Conservation (phyloP, 2,113 vertebrate genomes). For the Thalassoma bifasciatum region DNA sequence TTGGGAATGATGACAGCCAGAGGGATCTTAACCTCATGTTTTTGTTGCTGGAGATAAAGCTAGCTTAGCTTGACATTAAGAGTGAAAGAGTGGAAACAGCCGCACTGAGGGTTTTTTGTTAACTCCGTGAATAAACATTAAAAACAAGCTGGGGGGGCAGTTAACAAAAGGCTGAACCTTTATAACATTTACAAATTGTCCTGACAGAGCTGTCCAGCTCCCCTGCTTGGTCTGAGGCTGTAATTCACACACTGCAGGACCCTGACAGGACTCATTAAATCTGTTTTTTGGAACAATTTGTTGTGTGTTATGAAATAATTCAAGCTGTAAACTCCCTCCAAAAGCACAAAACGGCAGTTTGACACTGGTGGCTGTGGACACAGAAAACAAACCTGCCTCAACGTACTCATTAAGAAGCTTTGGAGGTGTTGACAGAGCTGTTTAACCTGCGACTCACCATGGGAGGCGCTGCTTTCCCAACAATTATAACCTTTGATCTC, state of each 20-base stretch:
- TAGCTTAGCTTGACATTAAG: not conserved
- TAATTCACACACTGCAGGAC: not conserved
- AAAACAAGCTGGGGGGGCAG: too few relatives aligned
- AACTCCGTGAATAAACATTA: too few relatives aligned
- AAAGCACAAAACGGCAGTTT: not conserved
- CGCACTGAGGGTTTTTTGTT: not conserved
- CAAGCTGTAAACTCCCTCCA: not conserved
- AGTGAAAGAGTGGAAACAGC: not conserved
- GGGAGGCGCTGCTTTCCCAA: not conserved
- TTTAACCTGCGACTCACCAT: not conserved
- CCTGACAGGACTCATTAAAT: not conserved
- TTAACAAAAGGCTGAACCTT: too few relatives aligned
- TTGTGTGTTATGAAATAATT: not conserved
- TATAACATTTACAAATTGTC: too few relatives aligned
- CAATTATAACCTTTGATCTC: too few relatives aligned
- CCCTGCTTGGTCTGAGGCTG: too few relatives aligned
- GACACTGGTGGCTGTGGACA: not conserved
- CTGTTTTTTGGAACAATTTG: not conserved
- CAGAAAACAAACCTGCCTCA: not conserved
- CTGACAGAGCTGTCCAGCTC: too few relatives aligned
- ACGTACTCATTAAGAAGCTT: not conserved
- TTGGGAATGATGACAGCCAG: too few relatives aligned
- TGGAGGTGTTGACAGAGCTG: not conserved
- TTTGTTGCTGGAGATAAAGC: not conserved
- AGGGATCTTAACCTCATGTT: not conserved